Evolutionary conservation across 2,113 vertebrate genomes (phyloP).

Genomic region (Paradoxurus hermaphroditus): DNA sequence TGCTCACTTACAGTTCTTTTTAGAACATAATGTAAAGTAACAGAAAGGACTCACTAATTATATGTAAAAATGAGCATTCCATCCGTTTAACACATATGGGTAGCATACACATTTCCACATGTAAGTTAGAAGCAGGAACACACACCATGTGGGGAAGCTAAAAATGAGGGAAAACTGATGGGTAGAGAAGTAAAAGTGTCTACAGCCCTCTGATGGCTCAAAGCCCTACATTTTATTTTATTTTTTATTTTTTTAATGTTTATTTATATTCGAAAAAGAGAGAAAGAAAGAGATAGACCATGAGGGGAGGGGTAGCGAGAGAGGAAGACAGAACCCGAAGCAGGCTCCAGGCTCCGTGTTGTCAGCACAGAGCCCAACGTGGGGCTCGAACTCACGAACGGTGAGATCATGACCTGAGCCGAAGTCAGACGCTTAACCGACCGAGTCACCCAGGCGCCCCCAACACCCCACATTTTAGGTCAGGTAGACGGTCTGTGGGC

Average conservation of each 20-base stretch:
- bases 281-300: too few relatives aligned
- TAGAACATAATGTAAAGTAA: not conserved
- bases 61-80: not conserved
- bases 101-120: fast-evolving
- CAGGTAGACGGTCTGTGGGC: fast-evolving
- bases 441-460: too few relatives aligned
- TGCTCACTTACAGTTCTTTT: fast-evolving
- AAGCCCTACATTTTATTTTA: fast-evolving
- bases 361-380: too few relatives aligned
- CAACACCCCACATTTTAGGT: fast-evolving
- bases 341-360: too few relatives aligned
- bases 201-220: fast-evolving
- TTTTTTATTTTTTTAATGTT: too few relatives aligned
- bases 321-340: too few relatives aligned
- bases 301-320: too few relatives aligned
- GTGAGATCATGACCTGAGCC: too few relatives aligned
- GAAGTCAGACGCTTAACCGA: too few relatives aligned
- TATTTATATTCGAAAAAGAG: too few relatives aligned
- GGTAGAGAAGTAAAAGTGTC: fast-evolving
- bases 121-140: not conserved
- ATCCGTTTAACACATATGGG: not conserved
- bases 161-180: fast-evolving
- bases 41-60: not conserved
- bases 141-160: fast-evolving
- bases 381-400: too few relatives aligned